Conservation (phyloP, 37 sponge, comb jelly and placozoan genomes). For the Petrosia ficiformis region DNA sequence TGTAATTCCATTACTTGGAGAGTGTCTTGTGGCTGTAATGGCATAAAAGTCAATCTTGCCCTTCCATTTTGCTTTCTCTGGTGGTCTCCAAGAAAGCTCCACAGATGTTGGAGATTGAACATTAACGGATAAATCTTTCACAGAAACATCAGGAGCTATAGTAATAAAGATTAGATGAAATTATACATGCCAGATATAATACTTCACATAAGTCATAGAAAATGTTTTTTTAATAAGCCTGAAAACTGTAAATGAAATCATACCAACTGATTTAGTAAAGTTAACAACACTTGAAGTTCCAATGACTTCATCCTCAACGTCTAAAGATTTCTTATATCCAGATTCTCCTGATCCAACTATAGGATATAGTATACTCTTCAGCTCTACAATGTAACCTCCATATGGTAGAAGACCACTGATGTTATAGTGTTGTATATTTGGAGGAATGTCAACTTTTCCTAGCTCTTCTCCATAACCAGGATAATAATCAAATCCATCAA, state of each 20-base stretch:
- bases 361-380: background rate
- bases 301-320: background rate
- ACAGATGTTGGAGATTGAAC: background rate
- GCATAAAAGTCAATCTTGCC: background rate
- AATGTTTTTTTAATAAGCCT: background rate
- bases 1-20: background rate
- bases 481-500: slow-evolving; percentile 14
- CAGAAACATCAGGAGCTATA: background rate
- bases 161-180: too few species aligned
- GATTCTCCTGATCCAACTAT: background rate
- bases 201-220: too few species aligned
- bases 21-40: background rate
- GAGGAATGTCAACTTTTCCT: background rate
- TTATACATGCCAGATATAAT: too few species aligned
- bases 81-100: slow-evolving; percentile 4
- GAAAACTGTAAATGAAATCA: background rate
- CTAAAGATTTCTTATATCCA: background rate
- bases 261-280: background rate
- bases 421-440: background rate
- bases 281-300: background rate
- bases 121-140: background rate
- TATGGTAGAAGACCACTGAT: background rate
- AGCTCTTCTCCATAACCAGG: background rate
- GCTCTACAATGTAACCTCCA: background rate
- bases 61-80: background rate